phyloP scores from a whole-genome alignment of 2,113 vertebrate species.

The Collichthys lucidus region DNA sequence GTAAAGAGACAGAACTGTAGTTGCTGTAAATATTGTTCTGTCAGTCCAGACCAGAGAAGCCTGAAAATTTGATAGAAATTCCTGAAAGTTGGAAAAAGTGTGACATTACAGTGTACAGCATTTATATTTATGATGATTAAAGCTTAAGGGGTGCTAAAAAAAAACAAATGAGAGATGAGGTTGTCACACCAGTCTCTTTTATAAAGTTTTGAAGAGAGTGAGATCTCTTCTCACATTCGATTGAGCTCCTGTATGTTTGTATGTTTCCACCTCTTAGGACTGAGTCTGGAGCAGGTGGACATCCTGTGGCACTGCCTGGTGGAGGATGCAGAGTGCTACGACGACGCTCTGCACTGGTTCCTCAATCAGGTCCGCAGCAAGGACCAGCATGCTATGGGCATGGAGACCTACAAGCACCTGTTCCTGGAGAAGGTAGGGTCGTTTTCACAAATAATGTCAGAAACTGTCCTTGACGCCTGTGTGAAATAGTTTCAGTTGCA shows the following conservation, averaged over 20 bases:
- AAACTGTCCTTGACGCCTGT: too few relatives aligned
- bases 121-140: neutral
- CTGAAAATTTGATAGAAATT: neutral
- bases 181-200: neutral
- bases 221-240: neutral
- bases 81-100: neutral
- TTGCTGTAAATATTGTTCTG: neutral
- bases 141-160: neutral
- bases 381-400: slow-evolving; percentile 99
- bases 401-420: slow-evolving; percentile 99
- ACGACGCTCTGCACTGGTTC: slow-evolving; percentile 98
- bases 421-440: slow-evolving; percentile 95
- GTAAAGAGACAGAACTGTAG: neutral
- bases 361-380: slow-evolving; percentile 99
- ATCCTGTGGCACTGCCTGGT: slow-evolving; percentile 99
- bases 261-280: slow-evolving; percentile 80
- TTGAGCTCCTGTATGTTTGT: neutral
- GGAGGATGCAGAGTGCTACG: slow-evolving; percentile 96
- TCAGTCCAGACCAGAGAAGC: neutral
- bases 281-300: slow-evolving; percentile 99
- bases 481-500: too few relatives aligned
- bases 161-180: neutral
- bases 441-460: too few relatives aligned
- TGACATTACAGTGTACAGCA: neutral
- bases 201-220: neutral